These are phyloP conservation scores for Adela reaumurella DNA, from an alignment of 2,888 invertebrate species.

Conservation along the genomic window DNA sequence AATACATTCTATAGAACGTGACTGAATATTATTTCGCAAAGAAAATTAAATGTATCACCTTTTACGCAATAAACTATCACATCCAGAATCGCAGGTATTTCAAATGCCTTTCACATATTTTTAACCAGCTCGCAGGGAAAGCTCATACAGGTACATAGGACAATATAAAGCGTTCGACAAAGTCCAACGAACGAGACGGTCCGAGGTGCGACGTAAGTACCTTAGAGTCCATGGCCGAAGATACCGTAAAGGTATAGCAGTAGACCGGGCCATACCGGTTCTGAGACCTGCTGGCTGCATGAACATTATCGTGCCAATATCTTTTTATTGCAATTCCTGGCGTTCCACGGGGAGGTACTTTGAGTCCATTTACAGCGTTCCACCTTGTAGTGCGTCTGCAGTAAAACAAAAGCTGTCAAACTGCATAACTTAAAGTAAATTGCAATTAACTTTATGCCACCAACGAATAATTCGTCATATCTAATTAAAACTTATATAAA, in stretches of 20 bases:
- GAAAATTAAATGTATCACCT: too few species aligned
- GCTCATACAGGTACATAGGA: background rate
- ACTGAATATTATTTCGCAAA: too few species aligned
- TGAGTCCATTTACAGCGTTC: background rate
- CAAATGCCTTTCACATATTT: too few species aligned
- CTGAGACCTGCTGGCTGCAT: background rate
- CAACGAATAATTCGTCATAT: too few species aligned
- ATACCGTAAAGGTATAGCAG: background rate
- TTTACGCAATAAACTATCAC: too few species aligned
- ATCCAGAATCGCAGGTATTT: too few species aligned
- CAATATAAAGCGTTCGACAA: background rate
- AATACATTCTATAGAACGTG: too few species aligned
- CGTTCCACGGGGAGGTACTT: background rate
- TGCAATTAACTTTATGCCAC: too few species aligned
- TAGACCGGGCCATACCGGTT: background rate
- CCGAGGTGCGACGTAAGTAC: background rate
- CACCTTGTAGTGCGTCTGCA: background rate
- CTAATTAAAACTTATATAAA: too few species aligned
- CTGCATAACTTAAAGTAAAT: too few species aligned
- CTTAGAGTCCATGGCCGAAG: background rate
- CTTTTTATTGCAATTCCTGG: background rate
- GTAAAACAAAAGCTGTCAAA: too few species aligned
- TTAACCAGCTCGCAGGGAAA: background rate
- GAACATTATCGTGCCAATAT: too few species aligned
- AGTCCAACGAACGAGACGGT: background rate